Evolutionary conservation across 1,140 invertebrate genomes (phyloP), one percentile per base, ranked within the genome.

Genomic region (Drosophila willistoni): DNA sequence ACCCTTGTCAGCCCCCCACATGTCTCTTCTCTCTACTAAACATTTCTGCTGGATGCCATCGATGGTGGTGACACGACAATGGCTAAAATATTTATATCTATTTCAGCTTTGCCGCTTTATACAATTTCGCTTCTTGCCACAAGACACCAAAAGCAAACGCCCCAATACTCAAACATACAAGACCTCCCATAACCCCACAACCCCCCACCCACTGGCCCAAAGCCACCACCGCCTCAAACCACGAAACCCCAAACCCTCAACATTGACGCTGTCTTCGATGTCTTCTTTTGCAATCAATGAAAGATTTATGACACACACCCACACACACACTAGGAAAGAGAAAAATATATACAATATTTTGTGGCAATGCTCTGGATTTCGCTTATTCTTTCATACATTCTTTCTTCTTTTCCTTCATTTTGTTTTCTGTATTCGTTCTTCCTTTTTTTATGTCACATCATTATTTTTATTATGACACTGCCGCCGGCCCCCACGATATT

Each of bases 211-310:
- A 12, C 10, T 63, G 22, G 22, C 22, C 22, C 22, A 25, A 25
- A 25, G 22, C 22, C 22, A 25, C 22, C 22, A 25, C 22, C 33
- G 12, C 14, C 22, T 4, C 36, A 1, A 22, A 33, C 56, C 14
- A 70, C 56, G 29, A 12, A 64, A 19, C 33, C 22, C 22, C 41
- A 65, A 29, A 47, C 69, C 73, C 65, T 55, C 47, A 70, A 69
- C 73, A 66, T 77, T 71, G 72, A 80, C 70, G 71, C 69, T 77
- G 79, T 79, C 72, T 65, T 77, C 76, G 80, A 86, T 79, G 83
- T 87, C 83, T 86, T 86, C 82, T 79, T 86, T 86, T 86, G 82
- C 82, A 87, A 86, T 86, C 82, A 86, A 86, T 87, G 76, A 83
- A 86, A 86, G 83, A 86, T 86, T 86, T 86, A 86, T 86, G 83